phyloP scores from a whole-genome alignment of 2,797 vertebrate genomes.

The Tragelaphus eurycerus region DNA sequence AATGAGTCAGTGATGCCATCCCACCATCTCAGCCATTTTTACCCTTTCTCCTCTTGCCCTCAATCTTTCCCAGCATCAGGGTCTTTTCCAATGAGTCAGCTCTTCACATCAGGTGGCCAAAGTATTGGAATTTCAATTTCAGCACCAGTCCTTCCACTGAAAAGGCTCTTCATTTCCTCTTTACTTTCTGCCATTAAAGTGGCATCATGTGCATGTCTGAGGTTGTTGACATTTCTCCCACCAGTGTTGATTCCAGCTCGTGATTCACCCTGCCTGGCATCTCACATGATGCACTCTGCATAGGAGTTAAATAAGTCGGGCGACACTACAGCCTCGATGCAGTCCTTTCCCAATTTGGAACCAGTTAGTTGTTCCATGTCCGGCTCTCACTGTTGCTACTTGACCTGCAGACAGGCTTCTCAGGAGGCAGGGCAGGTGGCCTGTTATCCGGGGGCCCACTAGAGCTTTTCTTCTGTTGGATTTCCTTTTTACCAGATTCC shows the following conservation, averaged over 20 bases:
- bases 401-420: background rate
- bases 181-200: background rate
- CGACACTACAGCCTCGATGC: background rate
- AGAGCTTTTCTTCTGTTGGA: background rate
- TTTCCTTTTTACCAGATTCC: background rate
- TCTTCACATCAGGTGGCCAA: background rate
- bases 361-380: background rate
- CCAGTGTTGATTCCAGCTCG: background rate
- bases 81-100: background rate
- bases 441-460: background rate
- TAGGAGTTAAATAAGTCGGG: background rate
- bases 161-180: background rate
- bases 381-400: background rate
- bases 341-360: background rate
- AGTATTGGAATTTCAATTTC: background rate
- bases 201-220: background rate
- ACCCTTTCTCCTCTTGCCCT: background rate
- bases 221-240: background rate
- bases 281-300: background rate
- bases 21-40: background rate
- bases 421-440: background rate
- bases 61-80: background rate
- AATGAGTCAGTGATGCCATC: background rate
- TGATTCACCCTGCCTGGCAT: background rate
- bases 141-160: background rate